These are phyloP conservation scores for Toxotes jaculatrix DNA, from an alignment of 2,113 vertebrate species.

Conservation along the genomic window DNA sequence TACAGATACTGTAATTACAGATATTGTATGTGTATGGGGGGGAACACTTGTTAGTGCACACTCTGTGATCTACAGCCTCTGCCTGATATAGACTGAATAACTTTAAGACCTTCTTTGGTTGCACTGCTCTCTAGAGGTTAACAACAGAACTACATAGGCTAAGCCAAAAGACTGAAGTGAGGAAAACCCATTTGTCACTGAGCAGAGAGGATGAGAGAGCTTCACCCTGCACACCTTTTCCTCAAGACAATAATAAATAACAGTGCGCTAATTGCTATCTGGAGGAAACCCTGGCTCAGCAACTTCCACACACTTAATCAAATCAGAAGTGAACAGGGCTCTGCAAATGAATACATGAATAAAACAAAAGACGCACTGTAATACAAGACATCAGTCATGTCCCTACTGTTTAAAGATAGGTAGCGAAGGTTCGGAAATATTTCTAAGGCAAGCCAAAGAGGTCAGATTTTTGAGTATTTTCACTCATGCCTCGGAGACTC, in stretches of 20 bases:
- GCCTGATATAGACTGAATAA: neutral
- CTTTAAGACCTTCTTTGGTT: conserved; percentile 15
- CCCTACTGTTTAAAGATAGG: neutral
- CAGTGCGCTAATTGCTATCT: conserved; percentile 54
- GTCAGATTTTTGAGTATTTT: conserved; percentile 28
- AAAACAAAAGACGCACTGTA: neutral
- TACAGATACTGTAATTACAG: neutral
- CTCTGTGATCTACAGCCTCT: neutral
- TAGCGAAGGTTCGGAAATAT: neutral
- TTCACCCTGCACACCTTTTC: conserved; percentile 57
- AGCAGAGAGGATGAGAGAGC: conserved; percentile 34
- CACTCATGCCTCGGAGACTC: conserved; percentile 27
- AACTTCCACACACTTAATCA: conserved; percentile 19
- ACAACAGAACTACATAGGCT: conserved; percentile 9
- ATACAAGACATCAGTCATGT: neutral
- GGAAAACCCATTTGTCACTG: conserved; percentile 51
- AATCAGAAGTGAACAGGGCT: conserved; percentile 31
- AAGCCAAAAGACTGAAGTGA: neutral
- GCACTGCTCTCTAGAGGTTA: conserved; percentile 66
- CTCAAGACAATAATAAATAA: conserved; percentile 69
- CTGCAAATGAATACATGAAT: conserved; percentile 18
- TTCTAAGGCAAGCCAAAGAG: conserved; percentile 26
- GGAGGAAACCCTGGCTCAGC: conserved; percentile 62
- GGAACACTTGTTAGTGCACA: neutral
- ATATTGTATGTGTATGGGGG: neutral